Evolutionary conservation across 2,113 vertebrate genomes (phyloP), one percentile per base, ranked within the genome.

Genomic region (Alligator sinensis): DNA sequence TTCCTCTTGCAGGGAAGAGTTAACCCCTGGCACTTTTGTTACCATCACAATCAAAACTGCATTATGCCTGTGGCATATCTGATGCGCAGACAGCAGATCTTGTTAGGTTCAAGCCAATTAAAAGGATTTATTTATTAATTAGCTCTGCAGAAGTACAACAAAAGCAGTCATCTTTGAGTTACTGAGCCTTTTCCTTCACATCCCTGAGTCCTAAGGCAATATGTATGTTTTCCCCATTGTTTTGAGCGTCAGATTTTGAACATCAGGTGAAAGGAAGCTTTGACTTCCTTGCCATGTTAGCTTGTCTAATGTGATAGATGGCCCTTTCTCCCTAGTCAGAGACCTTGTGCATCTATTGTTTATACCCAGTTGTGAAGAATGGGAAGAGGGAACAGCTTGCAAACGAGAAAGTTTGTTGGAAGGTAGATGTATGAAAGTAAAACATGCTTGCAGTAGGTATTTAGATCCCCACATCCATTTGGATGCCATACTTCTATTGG

Each of bases 191-290:
- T 77, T 27, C 60, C 77, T 22, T 84, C 6, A 60, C 11, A 57
- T 12, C n/a, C 55, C 54, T 57, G n/a, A 22, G 55, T 2, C 0
- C 8, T 57, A 78, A 62, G 75, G 64, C 62, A 74, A 38, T 87
- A 25, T 0, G 1, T 25, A 0, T 0, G 0, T 75, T 80, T 63
- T 74, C 66, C 62, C 70, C 1, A 1, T 66, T 21, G 54, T 74
- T 77, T 66, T 28, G 38, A 54, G 79, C 79, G 60, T 38, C 55
- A 22, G 55, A 12, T 9, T 79, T 59, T 47, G 81, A 75, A 34
- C 64, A 63, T 59, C 47, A 25, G 30, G 47, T 70, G 85, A 79
- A 82, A 83, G 76, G 84, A 82, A 70, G 13, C 3, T 34, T 55
- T 0, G 2, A 4, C 78, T 63, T 78, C 9, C 94, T 78, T 78